These are phyloP conservation scores for Gymnosoma rotundatum DNA, from an alignment of 2,888 invertebrate genomes.

Conservation along the genomic window DNA sequence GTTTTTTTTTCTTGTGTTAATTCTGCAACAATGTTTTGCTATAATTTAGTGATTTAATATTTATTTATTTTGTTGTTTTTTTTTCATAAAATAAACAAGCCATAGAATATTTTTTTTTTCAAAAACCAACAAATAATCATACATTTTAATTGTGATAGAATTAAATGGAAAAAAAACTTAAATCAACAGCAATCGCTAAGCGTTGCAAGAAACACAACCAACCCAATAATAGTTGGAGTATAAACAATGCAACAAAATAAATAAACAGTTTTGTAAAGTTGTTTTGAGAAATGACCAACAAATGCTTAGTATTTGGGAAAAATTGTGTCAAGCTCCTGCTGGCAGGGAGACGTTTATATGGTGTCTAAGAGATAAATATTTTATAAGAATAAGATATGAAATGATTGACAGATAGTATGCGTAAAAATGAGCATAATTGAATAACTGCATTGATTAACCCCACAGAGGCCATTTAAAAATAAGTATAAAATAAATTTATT, in stretches of 20 bases:
- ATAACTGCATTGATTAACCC: slow-evolving; percentile 62
- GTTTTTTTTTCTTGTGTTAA: neutral
- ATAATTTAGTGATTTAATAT: neutral
- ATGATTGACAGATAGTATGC: slow-evolving; percentile 67
- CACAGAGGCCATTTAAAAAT: neutral
- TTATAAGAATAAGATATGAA: slow-evolving; percentile 41
- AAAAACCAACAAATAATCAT: slow-evolving; percentile 10
- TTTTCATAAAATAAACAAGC: neutral
- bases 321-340: slow-evolving; percentile 67
- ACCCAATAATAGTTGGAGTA: slow-evolving; percentile 8
- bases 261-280: slow-evolving; percentile 16
- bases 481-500: neutral
- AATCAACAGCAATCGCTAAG: slow-evolving; percentile 2
- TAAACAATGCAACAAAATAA: neutral
- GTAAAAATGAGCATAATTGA: slow-evolving; percentile 55
- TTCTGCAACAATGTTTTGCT: neutral
- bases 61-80: neutral
- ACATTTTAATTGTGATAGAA: neutral
- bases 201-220: slow-evolving; percentile 4
- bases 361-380: slow-evolving; percentile 60
- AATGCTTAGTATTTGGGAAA: slow-evolving; percentile 34
- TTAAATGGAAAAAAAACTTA: slow-evolving; percentile 13
- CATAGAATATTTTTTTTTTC: slow-evolving; percentile 21
- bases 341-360: slow-evolving; percentile 55
- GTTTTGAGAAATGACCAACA: slow-evolving; percentile 19